phyloP scores from a whole-genome alignment of 2,888 invertebrate species.

The Sipunculus nudus region DNA sequence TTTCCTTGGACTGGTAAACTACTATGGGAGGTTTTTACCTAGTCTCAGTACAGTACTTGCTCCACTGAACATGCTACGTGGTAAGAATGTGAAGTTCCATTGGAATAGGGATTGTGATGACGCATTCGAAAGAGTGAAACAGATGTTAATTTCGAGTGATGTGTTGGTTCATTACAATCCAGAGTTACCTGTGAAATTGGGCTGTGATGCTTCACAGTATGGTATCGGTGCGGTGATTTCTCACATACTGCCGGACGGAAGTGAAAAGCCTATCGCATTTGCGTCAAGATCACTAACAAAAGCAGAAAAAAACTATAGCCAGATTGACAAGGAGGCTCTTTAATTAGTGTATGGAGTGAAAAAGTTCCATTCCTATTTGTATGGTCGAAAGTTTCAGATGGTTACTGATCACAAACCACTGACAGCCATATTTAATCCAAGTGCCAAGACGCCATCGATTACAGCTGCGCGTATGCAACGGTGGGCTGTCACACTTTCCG shows the following conservation, averaged over 20 bases:
- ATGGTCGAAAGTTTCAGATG: slow-evolving; percentile 62
- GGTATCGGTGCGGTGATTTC: slow-evolving; percentile 54
- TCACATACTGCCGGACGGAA: slow-evolving; percentile 49
- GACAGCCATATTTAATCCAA: slow-evolving; percentile 52
- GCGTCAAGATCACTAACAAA: slow-evolving; percentile 63
- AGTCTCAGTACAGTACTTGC: background rate
- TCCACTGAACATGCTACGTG: background rate
- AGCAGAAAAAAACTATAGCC: slow-evolving; percentile 60
- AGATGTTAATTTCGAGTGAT: background rate
- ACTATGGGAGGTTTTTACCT: background rate
- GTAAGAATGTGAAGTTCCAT: background rate
- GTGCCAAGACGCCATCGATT: slow-evolving; percentile 38
- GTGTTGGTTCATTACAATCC: slow-evolving; percentile 53
- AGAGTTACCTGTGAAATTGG: slow-evolving; percentile 46
- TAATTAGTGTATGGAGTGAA: slow-evolving; percentile 60
- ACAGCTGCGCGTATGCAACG: slow-evolving; percentile 45
- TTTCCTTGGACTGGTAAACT: background rate
- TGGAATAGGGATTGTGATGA: background rate
- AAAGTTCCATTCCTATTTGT: slow-evolving; percentile 63
- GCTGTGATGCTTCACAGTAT: slow-evolving; percentile 59
- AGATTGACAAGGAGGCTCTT: slow-evolving; percentile 62
- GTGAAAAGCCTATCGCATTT: slow-evolving; percentile 64
- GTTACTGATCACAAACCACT: slow-evolving; percentile 64
- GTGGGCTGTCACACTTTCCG: slow-evolving; percentile 47
- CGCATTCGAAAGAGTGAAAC: slow-evolving; percentile 3